Conservation (phyloP, 92 coral and sea anemone species). For the Palythoa grandis region DNA sequence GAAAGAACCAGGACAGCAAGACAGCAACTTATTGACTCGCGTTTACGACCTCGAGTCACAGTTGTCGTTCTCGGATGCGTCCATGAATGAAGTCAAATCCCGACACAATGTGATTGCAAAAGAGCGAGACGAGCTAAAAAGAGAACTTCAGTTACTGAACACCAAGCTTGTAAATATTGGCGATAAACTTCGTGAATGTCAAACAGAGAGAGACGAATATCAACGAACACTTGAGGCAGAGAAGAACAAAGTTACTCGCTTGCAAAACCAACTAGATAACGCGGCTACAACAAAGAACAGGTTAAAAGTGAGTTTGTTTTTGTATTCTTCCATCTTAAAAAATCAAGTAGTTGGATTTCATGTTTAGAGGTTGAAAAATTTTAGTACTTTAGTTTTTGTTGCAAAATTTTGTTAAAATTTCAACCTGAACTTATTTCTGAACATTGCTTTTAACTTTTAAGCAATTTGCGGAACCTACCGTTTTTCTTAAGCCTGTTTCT, state of each 20-base stretch:
- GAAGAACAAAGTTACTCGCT: conserved; percentile 67
- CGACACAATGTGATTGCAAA: conserved; percentile 60
- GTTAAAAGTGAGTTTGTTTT: conserved; percentile 43
- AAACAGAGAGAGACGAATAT: conserved; percentile 69
- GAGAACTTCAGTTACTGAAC: conserved; percentile 66
- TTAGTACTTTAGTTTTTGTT: too few relatives aligned
- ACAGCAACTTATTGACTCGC: conserved; percentile 67
- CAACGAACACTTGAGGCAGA: conserved; percentile 57
- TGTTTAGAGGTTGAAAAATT: too few relatives aligned
- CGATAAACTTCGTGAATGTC: conserved; percentile 64
- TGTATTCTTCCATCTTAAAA: neutral
- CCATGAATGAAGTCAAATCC: conserved; percentile 65
- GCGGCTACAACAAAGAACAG: conserved; percentile 64
- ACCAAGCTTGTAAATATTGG: conserved; percentile 51
- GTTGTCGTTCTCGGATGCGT: conserved; percentile 60
- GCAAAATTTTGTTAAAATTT: too few relatives aligned
- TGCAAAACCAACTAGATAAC: conserved; percentile 72
- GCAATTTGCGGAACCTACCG: too few relatives aligned
- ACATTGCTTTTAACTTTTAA: too few relatives aligned
- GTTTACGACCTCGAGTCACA: conserved; percentile 76
- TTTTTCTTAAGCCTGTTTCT: too few relatives aligned
- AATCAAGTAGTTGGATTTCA: neutral
- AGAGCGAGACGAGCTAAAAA: conserved; percentile 81
- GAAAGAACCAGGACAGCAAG: conserved; percentile 69
- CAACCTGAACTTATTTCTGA: too few relatives aligned